Evolutionary conservation across 1,140 invertebrate genomes (phyloP).

Genomic region (Caenorhabditis remanei): DNA sequence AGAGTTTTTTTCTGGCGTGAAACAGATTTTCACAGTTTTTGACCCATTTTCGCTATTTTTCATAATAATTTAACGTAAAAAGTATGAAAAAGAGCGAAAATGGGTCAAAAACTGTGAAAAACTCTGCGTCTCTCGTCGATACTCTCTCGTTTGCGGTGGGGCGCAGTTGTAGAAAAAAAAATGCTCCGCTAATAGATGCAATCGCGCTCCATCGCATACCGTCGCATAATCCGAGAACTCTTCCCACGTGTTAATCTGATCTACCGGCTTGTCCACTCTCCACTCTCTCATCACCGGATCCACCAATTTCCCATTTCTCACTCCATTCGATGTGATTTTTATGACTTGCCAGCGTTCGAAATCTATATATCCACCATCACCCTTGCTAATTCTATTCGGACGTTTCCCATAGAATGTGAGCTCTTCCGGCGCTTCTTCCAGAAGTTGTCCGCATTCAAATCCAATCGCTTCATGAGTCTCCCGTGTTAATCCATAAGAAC

Average conservation of each 20-base stretch:
- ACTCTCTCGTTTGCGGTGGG: no score
- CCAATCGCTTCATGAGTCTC: conserved; percentile 14
- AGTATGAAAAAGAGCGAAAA: no score
- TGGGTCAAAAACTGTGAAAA: no score
- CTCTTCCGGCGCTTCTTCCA: conserved; percentile 23
- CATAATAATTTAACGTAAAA: no score
- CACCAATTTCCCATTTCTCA: conserved; percentile 50
- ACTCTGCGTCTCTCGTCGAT: no score
- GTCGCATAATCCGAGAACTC: conserved; percentile 22
- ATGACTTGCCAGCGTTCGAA: conserved; percentile 52
- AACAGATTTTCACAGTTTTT: no score
- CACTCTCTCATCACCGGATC: conserved; percentile 56
- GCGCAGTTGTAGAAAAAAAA: not conserved
- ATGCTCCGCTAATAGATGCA: not conserved
- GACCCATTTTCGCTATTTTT: no score
- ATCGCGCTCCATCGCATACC: not conserved
- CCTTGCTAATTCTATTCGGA: conserved; percentile 1
- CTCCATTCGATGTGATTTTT: conserved; percentile 52
- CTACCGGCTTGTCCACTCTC: conserved; percentile 7
- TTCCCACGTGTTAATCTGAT: conserved; percentile 31
- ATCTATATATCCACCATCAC: conserved; percentile 24
- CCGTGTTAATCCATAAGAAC: not conserved
- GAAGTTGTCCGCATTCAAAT: conserved; percentile 1
- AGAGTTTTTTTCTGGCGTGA: no score
- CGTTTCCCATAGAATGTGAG: conserved; percentile 16